Conservation (phyloP, 2,797 vertebrate genomes). For the Oryzias dopingdopingensis region DNA sequence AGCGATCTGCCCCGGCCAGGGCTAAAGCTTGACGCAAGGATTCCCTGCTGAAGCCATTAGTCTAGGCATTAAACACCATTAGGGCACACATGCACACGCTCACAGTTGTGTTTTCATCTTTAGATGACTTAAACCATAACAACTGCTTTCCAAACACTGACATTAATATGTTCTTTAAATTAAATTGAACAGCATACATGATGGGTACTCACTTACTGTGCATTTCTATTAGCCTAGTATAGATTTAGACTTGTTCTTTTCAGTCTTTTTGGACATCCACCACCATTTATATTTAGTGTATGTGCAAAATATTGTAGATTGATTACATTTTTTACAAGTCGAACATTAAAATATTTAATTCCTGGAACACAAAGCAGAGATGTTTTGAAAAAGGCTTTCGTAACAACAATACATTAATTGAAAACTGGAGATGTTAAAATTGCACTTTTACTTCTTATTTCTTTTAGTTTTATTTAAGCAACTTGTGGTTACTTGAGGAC, state of each 20-base stretch:
- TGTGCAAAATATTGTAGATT: conserved; percentile 1
- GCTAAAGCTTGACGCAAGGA: conserved; percentile 94
- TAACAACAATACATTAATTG: neutral
- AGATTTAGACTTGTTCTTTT: too few relatives aligned
- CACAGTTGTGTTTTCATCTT: conserved; percentile 20
- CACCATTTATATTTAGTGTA: neutral
- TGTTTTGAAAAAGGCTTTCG: too few relatives aligned
- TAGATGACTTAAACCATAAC: conserved; percentile 13
- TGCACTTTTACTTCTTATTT: conserved; percentile 47
- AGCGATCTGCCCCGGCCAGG: conserved; percentile 91
- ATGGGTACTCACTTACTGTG: neutral
- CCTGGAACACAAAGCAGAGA: too few relatives aligned
- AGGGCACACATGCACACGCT: conserved; percentile 66
- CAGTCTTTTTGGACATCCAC: neutral
- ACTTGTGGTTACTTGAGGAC: conserved; percentile 55
- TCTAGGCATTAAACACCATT: conserved; percentile 97
- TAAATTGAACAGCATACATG: conserved; percentile 1
- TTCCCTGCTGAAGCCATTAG: conserved; percentile 99
- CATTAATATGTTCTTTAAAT: neutral
- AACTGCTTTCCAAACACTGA: neutral
- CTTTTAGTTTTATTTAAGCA: conserved; percentile 36
- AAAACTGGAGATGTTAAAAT: conserved; percentile 30
- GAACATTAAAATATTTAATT: too few relatives aligned
- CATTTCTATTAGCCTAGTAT: neutral
- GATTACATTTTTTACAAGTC: too few relatives aligned